Evolutionary conservation across 1,140 invertebrate genomes (phyloP), one percentile per base, ranked within the genome.

Genomic region (Aradophagus sp.): DNA sequence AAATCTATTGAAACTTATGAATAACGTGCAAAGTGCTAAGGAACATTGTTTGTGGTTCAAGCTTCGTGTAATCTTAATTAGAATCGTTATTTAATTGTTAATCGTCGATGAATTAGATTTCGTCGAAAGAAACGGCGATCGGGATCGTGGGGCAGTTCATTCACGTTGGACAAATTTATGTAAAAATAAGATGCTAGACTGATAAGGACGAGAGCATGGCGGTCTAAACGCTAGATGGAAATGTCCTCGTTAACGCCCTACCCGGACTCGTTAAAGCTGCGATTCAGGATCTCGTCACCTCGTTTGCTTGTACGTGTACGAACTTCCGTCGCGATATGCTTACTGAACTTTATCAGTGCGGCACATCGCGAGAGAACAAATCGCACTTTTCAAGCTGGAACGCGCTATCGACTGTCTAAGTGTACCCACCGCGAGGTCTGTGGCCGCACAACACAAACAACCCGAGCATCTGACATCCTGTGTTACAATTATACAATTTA

Each of bases 201-300:
- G 56, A 61, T 61, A 61, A 61, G 45, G 31, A 2, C 19, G 47
- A 62, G 38, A 52, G 31, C 35, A 12, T 6, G 13, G 38, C 29
- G 45, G 38, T 50, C 20, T 62, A 52, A 62, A 52, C 45, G 66
- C 31, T 50, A 32, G 42, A 34, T 69, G 66, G 61, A 69, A 69
- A 55, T 69, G 66, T 29, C 41, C 56, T 69, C 66, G 66, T 69
- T 69, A 63, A 62, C 67, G 67, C 58, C 67, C 52, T 59, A 38
- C 34, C 38, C 29, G 50, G 36, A 50, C 48, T 69, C 66, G 58
- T 69, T 69, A 62, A 62, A 62, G 48, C 35, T 32, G 44, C 67
- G 67, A 70, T 63, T 70, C 58, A 70, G 58, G 34, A 70, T 70
- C 67, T 63, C 52, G 67, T 70, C 67, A 70, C 45, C 42, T 70